Percentiles rank a stretch among this genome's conserved stretches.
Evolutionary conservation across 2,113 vertebrate genomes (phyloP).

Genomic region (Chloroceryle aenea): DNA sequence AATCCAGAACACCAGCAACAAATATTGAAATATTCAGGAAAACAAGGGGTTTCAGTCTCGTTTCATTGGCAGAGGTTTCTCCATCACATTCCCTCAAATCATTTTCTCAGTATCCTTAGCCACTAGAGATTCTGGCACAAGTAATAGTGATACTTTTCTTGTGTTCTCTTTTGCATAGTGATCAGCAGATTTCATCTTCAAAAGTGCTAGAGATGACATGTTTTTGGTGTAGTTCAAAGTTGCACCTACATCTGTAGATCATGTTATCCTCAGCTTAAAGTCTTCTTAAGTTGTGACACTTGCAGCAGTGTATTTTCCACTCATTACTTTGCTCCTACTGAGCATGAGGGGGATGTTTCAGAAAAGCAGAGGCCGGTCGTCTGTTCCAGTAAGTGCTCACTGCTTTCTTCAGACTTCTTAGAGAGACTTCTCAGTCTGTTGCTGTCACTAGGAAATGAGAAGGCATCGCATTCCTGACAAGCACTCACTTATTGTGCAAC

Average conservation of each 20-base stretch:
- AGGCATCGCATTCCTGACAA: fast-evolving
- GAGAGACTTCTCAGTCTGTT: neutral
- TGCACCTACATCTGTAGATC: neutral
- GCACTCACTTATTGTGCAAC: neutral
- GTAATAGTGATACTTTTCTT: neutral
- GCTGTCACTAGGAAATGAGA: neutral
- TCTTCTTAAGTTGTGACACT: neutral
- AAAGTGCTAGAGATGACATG: neutral
- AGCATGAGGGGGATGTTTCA: neutral
- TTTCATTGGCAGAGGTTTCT: neutral
- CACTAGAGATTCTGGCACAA: neutral
- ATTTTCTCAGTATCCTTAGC: neutral
- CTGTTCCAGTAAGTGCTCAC: neutral
- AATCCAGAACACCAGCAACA: neutral
- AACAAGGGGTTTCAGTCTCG: neutral
- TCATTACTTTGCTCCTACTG: neutral
- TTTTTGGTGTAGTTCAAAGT: neutral
- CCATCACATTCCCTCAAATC: neutral
- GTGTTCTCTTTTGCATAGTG: neutral
- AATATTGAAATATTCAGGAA: neutral
- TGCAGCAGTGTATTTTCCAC: neutral
- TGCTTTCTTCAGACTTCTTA: neutral
- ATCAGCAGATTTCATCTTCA: neutral
- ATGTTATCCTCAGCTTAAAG: neutral
- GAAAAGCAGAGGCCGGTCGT: neutral